These are phyloP conservation scores for Coptodon bakossiorum DNA, from an alignment of 2,113 vertebrate species.

Conservation along the genomic window DNA sequence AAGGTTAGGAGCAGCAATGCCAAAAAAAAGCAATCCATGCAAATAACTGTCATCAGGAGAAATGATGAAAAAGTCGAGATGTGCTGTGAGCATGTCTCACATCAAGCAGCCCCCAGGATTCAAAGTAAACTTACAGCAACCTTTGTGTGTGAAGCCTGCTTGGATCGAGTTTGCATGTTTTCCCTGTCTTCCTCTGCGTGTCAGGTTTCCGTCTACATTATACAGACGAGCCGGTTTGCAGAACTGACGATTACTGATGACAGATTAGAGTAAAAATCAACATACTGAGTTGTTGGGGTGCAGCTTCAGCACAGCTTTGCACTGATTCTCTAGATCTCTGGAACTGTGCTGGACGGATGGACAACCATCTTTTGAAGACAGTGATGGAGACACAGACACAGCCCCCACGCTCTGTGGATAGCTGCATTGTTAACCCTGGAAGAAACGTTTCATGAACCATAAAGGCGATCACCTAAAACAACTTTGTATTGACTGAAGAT, in stretches of 20 bases:
- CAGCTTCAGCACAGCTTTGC: not conserved
- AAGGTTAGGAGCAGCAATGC: not conserved
- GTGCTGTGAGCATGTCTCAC: not conserved
- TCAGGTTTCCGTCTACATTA: not conserved
- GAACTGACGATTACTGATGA: not conserved
- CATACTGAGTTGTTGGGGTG: not conserved
- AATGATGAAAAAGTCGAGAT: not conserved
- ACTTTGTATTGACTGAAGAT: not conserved
- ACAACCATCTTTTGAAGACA: not conserved
- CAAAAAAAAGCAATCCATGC: not conserved
- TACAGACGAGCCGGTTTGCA: not conserved
- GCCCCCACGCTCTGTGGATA: not conserved
- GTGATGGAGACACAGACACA: not conserved
- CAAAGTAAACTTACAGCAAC: not conserved
- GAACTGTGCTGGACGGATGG: not conserved
- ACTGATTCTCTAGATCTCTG: not conserved
- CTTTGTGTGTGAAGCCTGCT: not conserved
- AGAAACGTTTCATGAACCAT: no score
- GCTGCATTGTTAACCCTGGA: not conserved
- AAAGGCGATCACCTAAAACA: fast-evolving
- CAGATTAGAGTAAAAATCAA: not conserved
- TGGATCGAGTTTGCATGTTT: not conserved
- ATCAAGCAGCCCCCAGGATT: not conserved
- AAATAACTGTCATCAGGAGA: not conserved
- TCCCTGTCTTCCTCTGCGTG: not conserved